These are phyloP conservation scores for Motacilla alba DNA, from an alignment of 2,113 vertebrate species.

Conservation along the genomic window DNA sequence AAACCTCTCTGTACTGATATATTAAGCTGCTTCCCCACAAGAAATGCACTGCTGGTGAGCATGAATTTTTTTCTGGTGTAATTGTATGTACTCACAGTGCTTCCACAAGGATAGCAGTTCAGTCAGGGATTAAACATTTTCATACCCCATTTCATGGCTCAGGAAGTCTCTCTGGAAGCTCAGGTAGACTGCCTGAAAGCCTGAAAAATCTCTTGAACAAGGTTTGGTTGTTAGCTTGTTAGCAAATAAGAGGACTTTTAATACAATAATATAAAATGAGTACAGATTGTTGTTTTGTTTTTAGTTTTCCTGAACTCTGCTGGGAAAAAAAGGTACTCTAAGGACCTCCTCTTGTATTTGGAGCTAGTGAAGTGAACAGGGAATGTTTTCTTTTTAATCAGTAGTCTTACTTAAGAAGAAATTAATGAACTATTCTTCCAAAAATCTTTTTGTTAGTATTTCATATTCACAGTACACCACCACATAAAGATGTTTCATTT, in stretches of 20 bases:
- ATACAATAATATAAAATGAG: not conserved
- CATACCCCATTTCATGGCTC: constrained; percentile 43
- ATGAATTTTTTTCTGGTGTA: not conserved
- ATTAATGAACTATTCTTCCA: not conserved
- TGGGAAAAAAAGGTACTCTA: not conserved
- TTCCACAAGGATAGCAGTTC: constrained; percentile 20
- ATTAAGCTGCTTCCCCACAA: not conserved
- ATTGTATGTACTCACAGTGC: not conserved
- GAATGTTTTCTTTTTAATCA: constrained; percentile 17
- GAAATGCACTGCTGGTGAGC: not conserved
- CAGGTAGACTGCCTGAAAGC: not conserved
- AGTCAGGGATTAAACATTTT: constrained; percentile 46
- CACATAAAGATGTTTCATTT: not conserved
- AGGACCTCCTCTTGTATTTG: not conserved
- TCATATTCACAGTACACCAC: not conserved
- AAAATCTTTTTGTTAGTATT: not conserved
- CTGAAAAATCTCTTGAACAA: not conserved
- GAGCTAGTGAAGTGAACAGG: not conserved
- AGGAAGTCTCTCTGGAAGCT: not conserved
- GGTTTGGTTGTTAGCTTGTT: not conserved
- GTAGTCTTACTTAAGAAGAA: not conserved
- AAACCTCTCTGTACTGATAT: not conserved
- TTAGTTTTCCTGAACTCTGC: not conserved
- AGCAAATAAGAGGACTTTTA: not conserved
- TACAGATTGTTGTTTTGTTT: not conserved